Evolutionary conservation across 2,888 invertebrate genomes (phyloP).

Genomic region (Plebejus argus): DNA sequence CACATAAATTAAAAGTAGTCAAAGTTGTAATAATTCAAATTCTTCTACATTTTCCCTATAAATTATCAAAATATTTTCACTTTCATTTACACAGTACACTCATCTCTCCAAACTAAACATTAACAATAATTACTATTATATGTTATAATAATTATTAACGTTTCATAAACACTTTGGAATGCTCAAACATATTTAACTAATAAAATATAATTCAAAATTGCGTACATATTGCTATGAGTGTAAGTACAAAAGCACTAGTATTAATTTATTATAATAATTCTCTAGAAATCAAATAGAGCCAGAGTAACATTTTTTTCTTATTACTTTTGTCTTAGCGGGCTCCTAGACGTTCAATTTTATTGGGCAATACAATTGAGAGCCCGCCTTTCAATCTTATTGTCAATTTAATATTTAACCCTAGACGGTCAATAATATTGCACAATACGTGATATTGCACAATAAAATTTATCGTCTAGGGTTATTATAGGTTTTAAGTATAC

Average conservation of each 20-base stretch:
- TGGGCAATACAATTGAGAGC: too few relatives aligned
- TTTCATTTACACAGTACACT: too few relatives aligned
- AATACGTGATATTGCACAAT: too few relatives aligned
- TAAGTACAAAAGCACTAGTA: background rate
- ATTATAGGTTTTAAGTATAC: too few relatives aligned
- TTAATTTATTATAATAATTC: background rate
- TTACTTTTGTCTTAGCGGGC: background rate
- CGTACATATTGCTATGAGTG: background rate
- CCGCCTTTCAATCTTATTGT: too few relatives aligned
- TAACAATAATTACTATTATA: background rate
- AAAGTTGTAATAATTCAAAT: background rate
- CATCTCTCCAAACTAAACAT: too few relatives aligned
- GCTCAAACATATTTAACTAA: background rate
- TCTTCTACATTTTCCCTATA: background rate
- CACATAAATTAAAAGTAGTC: background rate
- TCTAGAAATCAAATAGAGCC: background rate
- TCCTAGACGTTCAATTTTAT: too few relatives aligned
- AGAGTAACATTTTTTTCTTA: background rate
- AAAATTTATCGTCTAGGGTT: too few relatives aligned
- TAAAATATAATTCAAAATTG: background rate
- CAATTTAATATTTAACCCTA: too few relatives aligned
- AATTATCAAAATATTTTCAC: background rate
- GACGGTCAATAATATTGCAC: too few relatives aligned
- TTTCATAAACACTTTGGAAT: background rate
- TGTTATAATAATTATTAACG: background rate